These are phyloP conservation scores for Conchocele bisecta DNA, from an alignment of 2,888 invertebrate genomes.

Conservation along the genomic window DNA sequence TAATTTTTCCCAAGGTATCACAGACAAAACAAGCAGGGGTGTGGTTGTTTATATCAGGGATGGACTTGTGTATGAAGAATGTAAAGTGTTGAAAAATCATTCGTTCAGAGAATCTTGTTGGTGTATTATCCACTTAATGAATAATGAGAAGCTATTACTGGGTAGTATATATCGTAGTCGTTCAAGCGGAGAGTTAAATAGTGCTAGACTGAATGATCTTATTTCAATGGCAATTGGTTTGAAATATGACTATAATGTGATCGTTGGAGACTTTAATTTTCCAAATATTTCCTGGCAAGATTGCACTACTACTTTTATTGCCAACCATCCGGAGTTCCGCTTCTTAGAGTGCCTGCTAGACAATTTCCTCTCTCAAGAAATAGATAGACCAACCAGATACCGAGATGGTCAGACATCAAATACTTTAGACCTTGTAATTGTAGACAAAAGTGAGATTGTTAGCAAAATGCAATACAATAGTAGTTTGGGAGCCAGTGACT, in stretches of 20 bases:
- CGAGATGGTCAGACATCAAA: constrained; percentile 8
- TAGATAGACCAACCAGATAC: not conserved
- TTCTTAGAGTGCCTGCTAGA: not conserved
- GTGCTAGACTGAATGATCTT: not conserved
- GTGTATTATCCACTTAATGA: constrained; percentile 4
- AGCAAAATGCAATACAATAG: not conserved
- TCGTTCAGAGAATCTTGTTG: constrained; percentile 15
- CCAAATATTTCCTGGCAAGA: constrained; percentile 13
- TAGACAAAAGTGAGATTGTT: not conserved
- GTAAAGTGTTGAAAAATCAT: not conserved
- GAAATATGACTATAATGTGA: constrained; percentile 5
- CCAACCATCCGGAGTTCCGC: not conserved
- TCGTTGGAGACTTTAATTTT: constrained; percentile 18
- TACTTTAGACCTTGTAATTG: constrained; percentile 5
- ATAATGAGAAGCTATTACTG: constrained; percentile 9
- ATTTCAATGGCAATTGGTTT: not conserved
- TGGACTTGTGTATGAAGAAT: not conserved
- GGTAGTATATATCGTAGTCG: constrained; percentile 11
- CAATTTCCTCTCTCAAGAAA: not conserved
- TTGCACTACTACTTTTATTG: constrained; percentile 5
- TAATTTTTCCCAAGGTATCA: not conserved
- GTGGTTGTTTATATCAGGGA: not conserved
- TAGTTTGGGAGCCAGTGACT: not conserved
- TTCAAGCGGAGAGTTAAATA: not conserved
- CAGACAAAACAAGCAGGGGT: not conserved